Evolutionary conservation across 2,797 vertebrate genomes (phyloP), one percentile per base, ranked within the genome.

Genomic region (Periophthalmus magnuspinnatus): DNA sequence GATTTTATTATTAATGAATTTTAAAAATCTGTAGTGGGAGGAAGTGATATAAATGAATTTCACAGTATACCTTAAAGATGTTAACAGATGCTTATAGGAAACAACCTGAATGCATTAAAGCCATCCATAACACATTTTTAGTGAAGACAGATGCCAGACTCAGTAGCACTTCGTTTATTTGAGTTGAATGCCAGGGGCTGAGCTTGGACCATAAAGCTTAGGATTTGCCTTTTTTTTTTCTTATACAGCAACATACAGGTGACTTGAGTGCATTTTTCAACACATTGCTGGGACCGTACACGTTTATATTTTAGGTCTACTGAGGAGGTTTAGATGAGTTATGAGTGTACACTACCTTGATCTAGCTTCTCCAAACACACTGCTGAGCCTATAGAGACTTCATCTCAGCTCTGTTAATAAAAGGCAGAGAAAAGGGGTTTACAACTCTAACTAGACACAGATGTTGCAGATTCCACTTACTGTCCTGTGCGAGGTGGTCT

Each of bases 371-470:
- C 63, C 78, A 73, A 67, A 74, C 69, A 82, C 68, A 63, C 65
- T 60, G 67, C 77, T 76, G 73, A 83, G 73, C 33, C 61, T 56
- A 54, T 65, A 68, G 78, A 74, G 67, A 32, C 17, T 65, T 61
- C 70, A 73, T 75, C 75, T 50, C 78, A 80, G 82, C 74, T 71
- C 79, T 75, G 75, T 86, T 90, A 85, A 87, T 87, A 86, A 86
- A 64, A 70, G 62, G 64, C 16, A 54, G 75, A 83, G 65, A 71
- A 71, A 76, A 64, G 63, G 65, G 65, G 71, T 56, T 79, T 65
- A 75, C 41, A n/a, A 24, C 41, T 41, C 70, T 86, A 90, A 92
- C 59, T 57, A 84, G 70, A 89, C 90, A 79, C 90, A 92, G 84
- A 83, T 92, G 90, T 45, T 68, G 54, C 62, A 83, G 77, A 86